Evolutionary conservation across 1,140 invertebrate species (phyloP).

Genomic region (Pseudomyrmex concolor): DNA sequence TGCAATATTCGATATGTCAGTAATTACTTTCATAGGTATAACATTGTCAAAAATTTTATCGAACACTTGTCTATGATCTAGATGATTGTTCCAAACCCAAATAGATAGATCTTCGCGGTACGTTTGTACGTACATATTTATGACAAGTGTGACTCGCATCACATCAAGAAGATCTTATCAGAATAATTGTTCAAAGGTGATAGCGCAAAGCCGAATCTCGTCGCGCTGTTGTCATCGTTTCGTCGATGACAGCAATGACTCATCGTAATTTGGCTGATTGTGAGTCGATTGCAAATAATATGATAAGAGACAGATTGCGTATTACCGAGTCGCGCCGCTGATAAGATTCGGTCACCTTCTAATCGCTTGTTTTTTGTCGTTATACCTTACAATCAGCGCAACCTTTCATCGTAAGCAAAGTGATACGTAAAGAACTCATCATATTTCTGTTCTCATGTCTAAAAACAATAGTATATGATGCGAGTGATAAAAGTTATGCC

Average conservation of each 20-base stretch:
- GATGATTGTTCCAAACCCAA: constrained; percentile 17
- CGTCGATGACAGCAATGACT: constrained; percentile 53
- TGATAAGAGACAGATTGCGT: constrained; percentile 59
- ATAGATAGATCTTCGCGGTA: constrained; percentile 2
- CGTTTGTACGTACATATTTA: constrained; percentile 18
- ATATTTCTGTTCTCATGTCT: constrained; percentile 15
- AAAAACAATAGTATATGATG: background rate
- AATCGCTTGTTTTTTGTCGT: constrained; percentile 57
- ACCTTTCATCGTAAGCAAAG: background rate
- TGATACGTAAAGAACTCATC: constrained; percentile 25
- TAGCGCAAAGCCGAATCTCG: constrained; percentile 45
- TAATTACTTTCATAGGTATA: background rate
- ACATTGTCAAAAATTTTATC: background rate
- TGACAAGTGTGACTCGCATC: background rate
- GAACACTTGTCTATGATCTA: background rate
- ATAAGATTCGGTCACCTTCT: constrained; percentile 66
- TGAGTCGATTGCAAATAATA: constrained; percentile 65
- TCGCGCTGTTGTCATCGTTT: background rate
- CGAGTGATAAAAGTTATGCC: constrained; percentile 35
- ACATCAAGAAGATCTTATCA: constrained; percentile 48
- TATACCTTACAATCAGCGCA: constrained; percentile 30
- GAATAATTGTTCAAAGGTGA: constrained; percentile 7
- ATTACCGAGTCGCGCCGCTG: constrained; percentile 60
- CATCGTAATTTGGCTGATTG: constrained; percentile 61
- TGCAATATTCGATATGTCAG: background rate